Evolutionary conservation across 2,113 vertebrate genomes (phyloP).

Genomic region (Ivindomyrus marchei): DNA sequence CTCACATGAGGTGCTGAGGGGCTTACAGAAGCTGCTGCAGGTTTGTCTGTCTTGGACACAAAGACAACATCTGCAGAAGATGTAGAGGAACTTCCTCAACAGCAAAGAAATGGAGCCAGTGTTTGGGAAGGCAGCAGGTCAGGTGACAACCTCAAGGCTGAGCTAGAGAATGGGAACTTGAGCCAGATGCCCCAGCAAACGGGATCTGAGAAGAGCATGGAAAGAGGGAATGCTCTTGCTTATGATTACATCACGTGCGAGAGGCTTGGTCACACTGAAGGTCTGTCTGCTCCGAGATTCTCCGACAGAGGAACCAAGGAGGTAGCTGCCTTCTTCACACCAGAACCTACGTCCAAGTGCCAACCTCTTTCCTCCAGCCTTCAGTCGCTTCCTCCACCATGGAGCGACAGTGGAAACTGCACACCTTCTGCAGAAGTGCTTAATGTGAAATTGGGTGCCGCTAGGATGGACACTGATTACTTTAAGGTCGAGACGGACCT

Average conservation of each 20-base stretch:
- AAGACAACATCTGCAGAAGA: neutral
- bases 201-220: neutral
- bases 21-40: neutral
- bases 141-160: neutral
- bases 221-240: neutral
- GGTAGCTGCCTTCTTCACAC: neutral
- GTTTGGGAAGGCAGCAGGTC: neutral
- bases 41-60: neutral
- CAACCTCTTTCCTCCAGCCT: neutral
- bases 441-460: neutral
- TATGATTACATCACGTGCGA: neutral
- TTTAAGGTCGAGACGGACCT: neutral
- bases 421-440: neutral
- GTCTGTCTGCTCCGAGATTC: neutral
- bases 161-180: neutral
- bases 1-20: neutral
- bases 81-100: neutral
- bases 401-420: neutral
- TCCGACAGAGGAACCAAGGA: neutral
- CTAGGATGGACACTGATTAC: neutral
- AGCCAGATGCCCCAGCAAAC: neutral
- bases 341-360: neutral
- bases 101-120: neutral
- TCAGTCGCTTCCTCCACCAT: neutral
- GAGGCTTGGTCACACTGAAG: neutral